Evolutionary conservation across 1,140 invertebrate species (phyloP).

Genomic region (Drosophila sucinea): DNA sequence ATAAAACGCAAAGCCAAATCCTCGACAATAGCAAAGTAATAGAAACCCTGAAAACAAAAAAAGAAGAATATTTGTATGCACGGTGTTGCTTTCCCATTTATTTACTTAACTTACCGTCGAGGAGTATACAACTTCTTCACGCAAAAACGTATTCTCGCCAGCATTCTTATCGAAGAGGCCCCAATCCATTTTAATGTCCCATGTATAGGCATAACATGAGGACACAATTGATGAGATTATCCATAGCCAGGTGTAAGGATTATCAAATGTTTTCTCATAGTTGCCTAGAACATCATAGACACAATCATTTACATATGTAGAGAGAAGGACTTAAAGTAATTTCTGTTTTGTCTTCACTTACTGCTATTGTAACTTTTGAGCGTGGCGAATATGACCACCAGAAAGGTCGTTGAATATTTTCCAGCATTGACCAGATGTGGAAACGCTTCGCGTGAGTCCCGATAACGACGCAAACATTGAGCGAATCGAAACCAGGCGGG

Average conservation of each 20-base stretch:
- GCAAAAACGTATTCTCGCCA: conserved; percentile 91
- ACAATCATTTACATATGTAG: conserved; percentile 3
- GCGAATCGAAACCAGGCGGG: conserved; percentile 99
- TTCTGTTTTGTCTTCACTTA: conserved; percentile 75
- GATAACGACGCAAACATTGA: conserved; percentile 97
- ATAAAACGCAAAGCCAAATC: conserved; percentile 96
- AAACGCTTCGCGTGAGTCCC: conserved; percentile 94
- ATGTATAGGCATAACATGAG: conserved; percentile 93
- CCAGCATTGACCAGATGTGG: conserved; percentile 98
- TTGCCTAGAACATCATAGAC: conserved; percentile 83
- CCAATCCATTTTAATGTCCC: conserved; percentile 99
- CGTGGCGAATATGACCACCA: conserved; percentile 94
- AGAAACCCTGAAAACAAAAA: conserved; percentile 88
- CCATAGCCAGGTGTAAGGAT: conserved; percentile 93
- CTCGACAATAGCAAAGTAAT: conserved; percentile 98
- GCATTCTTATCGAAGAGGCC: conserved; percentile 95
- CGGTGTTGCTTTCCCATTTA: no score
- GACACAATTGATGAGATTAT: conserved; percentile 89
- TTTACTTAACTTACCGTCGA: conserved; percentile 85
- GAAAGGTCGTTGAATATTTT: conserved; percentile 99
- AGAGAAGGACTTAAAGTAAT: not conserved
- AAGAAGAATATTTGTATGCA: not conserved
- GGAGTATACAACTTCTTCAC: conserved; percentile 91
- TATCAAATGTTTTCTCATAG: conserved; percentile 86
- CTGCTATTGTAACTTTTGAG: conserved; percentile 88